Evolutionary conservation across 2,113 vertebrate species (phyloP), one percentile per base, ranked within the genome.

Genomic region (Gorsachius goisagi): DNA sequence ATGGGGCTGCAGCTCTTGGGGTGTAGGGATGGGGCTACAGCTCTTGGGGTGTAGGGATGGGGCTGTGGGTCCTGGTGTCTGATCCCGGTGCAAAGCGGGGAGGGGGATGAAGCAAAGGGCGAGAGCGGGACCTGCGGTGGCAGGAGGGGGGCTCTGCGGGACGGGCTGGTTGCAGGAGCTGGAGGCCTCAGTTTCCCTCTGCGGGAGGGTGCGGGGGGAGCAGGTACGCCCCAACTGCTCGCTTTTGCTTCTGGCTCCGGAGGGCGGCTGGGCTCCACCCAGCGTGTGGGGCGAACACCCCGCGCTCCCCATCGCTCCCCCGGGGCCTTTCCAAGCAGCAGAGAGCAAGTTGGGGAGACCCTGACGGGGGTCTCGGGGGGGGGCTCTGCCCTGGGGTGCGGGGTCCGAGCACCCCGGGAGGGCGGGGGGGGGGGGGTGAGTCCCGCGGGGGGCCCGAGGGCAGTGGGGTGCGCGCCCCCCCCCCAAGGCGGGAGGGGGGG

Each of bases 121-220:
- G 9, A 19, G 41, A 52, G 53, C 60, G 30, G 62, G 30, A 6
- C 8, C 21, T 10, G 77, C 9, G 20, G 8, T 12, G 64, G 35
- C 15, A 18, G 45, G 63, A 66, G 21, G 9, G 58, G 33, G 39
- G 27, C 15, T 18, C 9, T 1, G 82, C 3, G 39, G 52, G 49
- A 0, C 9, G 39, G 24, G 3, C 3, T 28, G 35, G 30, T 9
- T 9, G 26, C 3, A 2, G 44, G 26, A 14, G 22, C 32, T 1
- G 35, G 18, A 9, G 19, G 53, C 35, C 41, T 63, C 72, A 10
- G 41, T 56, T 71, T 75, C 45, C 71, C 62, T n/a, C 37, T 17
- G 15, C 1, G 7, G 37, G 62, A 15, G 37, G 22, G 13, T 10
- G 27, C 28, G 50, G 63, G 41, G 44, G n/a, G 4, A 32, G 35